Evolutionary conservation across 2,113 vertebrate species (phyloP).

Genomic region (Malurus cyaneus): DNA sequence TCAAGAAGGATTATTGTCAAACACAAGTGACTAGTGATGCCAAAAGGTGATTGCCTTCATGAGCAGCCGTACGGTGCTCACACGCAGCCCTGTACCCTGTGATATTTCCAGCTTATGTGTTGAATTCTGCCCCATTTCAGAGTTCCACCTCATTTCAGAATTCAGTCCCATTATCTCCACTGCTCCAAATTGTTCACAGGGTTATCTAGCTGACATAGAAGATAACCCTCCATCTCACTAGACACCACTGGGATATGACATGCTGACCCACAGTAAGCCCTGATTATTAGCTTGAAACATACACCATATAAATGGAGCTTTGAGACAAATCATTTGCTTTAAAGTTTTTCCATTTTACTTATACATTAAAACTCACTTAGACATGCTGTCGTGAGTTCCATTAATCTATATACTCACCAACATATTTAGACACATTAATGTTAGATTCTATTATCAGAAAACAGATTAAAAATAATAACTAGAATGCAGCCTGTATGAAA

Average conservation of each 20-base stretch:
- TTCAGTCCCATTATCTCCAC: conserved; percentile 72
- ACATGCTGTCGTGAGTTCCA: background rate
- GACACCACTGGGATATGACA: conserved; percentile 77
- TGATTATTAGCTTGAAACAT: conserved; percentile 75
- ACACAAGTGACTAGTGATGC: conserved; percentile 21
- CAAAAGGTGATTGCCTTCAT: conserved; percentile 49
- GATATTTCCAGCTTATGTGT: conserved; percentile 50
- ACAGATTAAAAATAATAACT: background rate
- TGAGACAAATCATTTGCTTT: conserved; percentile 54
- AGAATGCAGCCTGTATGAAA: background rate
- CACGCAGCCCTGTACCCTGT: background rate
- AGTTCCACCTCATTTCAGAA: conserved; percentile 71
- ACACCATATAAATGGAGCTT: conserved; percentile 35
- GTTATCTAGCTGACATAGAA: conserved; percentile 73
- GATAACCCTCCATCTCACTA: conserved; percentile 75
- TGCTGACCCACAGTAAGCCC: conserved; percentile 71
- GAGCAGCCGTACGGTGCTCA: background rate
- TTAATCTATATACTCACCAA: background rate
- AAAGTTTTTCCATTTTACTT: conserved; percentile 40
- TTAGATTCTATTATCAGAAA: background rate
- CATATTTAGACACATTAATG: background rate
- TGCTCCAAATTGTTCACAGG: conserved; percentile 68
- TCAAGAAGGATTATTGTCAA: conserved; percentile 44
- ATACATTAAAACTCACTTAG: conserved; percentile 14
- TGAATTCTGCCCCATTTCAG: conserved; percentile 66